Base-by-base conservation (phyloP, 2,113 vertebrate species). In the Atrichornis clamosus region DNA sequence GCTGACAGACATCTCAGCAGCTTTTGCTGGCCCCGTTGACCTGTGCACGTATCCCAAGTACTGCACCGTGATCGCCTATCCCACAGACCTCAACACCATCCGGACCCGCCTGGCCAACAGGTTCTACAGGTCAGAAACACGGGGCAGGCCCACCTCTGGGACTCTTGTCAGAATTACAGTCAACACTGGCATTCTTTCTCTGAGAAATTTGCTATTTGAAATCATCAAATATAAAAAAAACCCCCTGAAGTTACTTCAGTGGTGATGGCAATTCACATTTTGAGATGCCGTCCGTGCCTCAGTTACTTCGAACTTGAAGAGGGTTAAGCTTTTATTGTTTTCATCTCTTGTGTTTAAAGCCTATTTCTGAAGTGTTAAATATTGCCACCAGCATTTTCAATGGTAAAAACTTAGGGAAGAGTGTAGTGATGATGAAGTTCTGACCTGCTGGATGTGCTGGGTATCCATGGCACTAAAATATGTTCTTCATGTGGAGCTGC, bases 41-140 rank as follows among this genome's bases (percentile, higher is more conserved):
- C 97, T 99, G 26, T 84, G 97, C 74, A 99, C 99, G 4, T 99
- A 99, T 93, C 99, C 99, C 35, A 98, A 98, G 55, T 99, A 99
- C 97, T 99, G 99, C 96, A 99, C 98, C 1, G 98, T 99, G 53
- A 97, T 99, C 26, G 99, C 99, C 21, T 99, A 99, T 90, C 99
- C 99, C 52, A 99, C 99, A 4, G 99, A 99, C 94, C 98, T 99
- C 69, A 98, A 98, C 95, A 99, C 99, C 67, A 99, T 99, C 96
- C 98, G 98, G 73, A 98, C 98, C 93, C 98, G 99, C 33, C 98
- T 99, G 33, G 88, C 97, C 19, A 98, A 99, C 97, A 97, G 98
- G 28, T 99, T 99, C 97, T 99, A 99, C 98, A 99, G 99, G 99
- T 99, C 67, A 94, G 6, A 53, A 73, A 41, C 23, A 15, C 53